These are phyloP conservation scores for Theretra japonica DNA, from an alignment of 2,888 invertebrate species.

Conservation along the genomic window DNA sequence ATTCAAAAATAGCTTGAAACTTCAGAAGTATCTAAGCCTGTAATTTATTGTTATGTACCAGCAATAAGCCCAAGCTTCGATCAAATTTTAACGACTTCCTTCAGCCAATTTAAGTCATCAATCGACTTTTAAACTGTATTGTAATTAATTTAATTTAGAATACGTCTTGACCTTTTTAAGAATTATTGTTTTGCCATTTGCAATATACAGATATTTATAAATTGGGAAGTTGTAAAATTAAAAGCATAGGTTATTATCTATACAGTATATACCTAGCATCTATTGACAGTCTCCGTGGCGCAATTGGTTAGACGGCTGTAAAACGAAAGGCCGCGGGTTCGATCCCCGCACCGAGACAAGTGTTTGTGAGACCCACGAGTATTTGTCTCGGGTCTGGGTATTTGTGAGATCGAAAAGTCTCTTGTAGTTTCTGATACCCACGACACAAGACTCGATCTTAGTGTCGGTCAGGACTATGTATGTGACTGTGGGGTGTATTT, in stretches of 20 bases:
- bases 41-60: background rate
- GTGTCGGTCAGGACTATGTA: too few species aligned
- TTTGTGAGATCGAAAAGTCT: too few species aligned
- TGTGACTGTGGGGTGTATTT: too few species aligned
- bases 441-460: too few species aligned
- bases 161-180: slow-evolving; percentile 4
- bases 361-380: too few species aligned
- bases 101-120: background rate
- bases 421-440: too few species aligned
- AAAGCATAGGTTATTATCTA: background rate
- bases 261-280: background rate
- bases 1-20: background rate
- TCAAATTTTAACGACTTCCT: slow-evolving; percentile 1
- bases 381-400: too few species aligned
- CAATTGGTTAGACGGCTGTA: too few species aligned
- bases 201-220: background rate
- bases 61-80: background rate
- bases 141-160: slow-evolving; percentile 16
- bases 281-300: too few species aligned
- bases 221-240: background rate
- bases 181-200: background rate
- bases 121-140: background rate
- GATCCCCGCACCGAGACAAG: too few species aligned
- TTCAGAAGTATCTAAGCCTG: background rate
- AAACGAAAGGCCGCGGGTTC: too few species aligned